Base-by-base conservation (phyloP, 2,888 invertebrate genomes). In the Sphaerophoria rueppellii region DNA sequence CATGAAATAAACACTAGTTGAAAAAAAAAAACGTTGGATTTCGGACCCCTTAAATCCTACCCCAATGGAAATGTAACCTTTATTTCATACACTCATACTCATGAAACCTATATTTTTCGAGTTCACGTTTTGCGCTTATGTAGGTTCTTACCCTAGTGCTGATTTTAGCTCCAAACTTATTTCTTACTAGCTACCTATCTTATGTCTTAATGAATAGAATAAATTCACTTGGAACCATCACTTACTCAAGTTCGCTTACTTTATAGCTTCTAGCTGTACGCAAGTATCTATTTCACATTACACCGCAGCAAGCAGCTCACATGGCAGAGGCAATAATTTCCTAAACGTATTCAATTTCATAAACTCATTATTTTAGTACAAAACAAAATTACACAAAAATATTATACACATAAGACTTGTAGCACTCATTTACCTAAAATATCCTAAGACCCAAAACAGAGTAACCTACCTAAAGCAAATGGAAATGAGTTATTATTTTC, bases 351-450 rank as follows among this genome's bases (percentile, higher is more conserved):
- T 87, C 79, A 74, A 82, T 87, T 87, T 83, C 88, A 87, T 86
- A 87, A 87, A 87, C 87, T 87, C 88, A 88, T 88, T 88, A 87
- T 88, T 87, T 82, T 86, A 81, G 87, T 85, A 87, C 78, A 81
- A 71, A 86, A 40, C 35, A 75, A 79, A 40, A 40, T 7, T 76
- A 24, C 40, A 86, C 54, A 70, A 57, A 67, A 16, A 83, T 34
- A 52, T 9, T 43, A 69, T 32, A 60, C 24, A 24, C 24, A 65
- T 35, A 65, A 65, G 14, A 34, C 65, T 37, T 35, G 34, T 9
- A 14, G 11, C 48, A 14, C 34, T 58, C 12, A 24, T 12, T 40
- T 24, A 60, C 12, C 58, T 37, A 40, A 37, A 40, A 60, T 43
- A 43, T 24, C 60, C 24, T 24, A 37, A 58, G 24, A 24, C 60